Conservation (phyloP, 2,113 vertebrate genomes). For the Acrocephalus kingi region DNA sequence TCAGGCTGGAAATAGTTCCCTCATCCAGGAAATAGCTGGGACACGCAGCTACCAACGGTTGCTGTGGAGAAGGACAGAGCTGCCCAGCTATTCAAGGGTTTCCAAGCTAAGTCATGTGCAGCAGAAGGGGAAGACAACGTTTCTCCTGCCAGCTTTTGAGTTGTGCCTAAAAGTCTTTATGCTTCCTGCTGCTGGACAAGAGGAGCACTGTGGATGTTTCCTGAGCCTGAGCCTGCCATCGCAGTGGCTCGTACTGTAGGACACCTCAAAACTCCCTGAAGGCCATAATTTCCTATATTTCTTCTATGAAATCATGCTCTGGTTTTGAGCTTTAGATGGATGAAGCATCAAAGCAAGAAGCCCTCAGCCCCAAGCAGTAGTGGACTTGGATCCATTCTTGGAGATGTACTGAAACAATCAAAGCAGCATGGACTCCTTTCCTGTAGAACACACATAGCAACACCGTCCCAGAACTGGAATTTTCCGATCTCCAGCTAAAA, state of each 20-base stretch:
- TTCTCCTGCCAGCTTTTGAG: not conserved
- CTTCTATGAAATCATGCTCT: not conserved
- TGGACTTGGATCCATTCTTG: not conserved
- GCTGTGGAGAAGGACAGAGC: slow-evolving; percentile 15
- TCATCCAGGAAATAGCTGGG: slow-evolving; percentile 41
- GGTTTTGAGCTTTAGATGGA: not conserved
- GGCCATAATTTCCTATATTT: not conserved
- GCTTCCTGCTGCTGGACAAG: not conserved
- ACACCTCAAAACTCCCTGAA: not conserved
- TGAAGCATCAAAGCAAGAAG: not conserved
- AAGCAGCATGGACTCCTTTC: not conserved
- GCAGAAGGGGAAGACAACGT: not conserved
- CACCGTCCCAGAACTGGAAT: not conserved
- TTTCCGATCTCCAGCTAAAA: not conserved
- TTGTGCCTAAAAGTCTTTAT: not conserved
- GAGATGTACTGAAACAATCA: not conserved
- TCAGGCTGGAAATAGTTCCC: slow-evolving; percentile 14
- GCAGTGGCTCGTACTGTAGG: not conserved
- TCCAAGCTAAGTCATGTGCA: slow-evolving; percentile 20
- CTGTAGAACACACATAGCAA: not conserved
- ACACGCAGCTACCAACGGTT: not conserved
- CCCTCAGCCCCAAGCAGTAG: not conserved
- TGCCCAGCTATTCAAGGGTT: slow-evolving; percentile 18
- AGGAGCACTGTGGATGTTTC: not conserved
- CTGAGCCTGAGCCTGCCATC: not conserved